Percentiles rank a stretch among this genome's conserved stretches.
phyloP scores from a whole-genome alignment of 2,113 vertebrate species.

The Coracopsis vasa region DNA sequence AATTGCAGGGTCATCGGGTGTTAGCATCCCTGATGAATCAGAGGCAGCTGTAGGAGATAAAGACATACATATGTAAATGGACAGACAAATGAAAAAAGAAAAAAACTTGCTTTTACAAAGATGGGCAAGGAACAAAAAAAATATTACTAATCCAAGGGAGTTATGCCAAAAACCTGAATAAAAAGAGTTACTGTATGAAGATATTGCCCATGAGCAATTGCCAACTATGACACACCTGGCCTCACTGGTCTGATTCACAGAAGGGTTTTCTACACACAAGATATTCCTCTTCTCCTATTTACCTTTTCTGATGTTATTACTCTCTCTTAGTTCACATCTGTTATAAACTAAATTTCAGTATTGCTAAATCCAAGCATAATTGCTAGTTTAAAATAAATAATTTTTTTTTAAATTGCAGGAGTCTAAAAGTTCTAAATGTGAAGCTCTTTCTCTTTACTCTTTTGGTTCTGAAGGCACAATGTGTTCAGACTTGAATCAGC shows the following conservation, averaged over 20 bases:
- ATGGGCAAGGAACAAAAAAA: neutral
- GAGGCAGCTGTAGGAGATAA: neutral
- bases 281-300: neutral
- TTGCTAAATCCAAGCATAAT: neutral
- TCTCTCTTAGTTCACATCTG: neutral
- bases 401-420: accelerated
- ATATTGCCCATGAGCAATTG: neutral
- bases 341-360: neutral
- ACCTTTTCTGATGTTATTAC: neutral
- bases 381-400: neutral
- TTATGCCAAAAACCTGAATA: neutral
- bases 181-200: neutral
- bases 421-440: neutral
- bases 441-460: neutral
- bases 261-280: neutral
- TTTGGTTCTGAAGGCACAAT: neutral
- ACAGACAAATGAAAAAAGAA: neutral
- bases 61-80: neutral
- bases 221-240: neutral
- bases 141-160: neutral
- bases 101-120: neutral
- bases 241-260: neutral
- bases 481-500: neutral
- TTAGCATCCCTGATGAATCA: neutral
- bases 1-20: neutral